Evolutionary conservation across 2,888 invertebrate genomes (phyloP), one percentile per base, ranked within the genome.

Genomic region (Schrankia costaestrigalis): DNA sequence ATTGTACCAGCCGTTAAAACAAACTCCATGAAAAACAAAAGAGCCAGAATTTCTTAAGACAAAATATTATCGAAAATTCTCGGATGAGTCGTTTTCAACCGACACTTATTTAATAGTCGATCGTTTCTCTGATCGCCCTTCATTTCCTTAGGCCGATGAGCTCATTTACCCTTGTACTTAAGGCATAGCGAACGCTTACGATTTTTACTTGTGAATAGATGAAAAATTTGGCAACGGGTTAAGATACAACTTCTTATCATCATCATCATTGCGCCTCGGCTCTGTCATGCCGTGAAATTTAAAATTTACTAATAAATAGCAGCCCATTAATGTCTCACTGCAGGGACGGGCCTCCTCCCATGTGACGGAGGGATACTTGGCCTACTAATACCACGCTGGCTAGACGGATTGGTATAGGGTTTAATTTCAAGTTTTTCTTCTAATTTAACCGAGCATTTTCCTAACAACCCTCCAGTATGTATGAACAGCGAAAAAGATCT

Each of bases 81-180:
- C 32, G 32, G 48, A 57, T 31, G 56, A 48, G 39, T 41, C 53
- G 45, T 42, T 44, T 30, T 35, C 29, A 37, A 35, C 68, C 59
- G 66, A 63, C 71, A 75, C 72, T 74, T 72, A 72, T 70, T 75
- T 75, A 75, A 80, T 77, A 71, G 56, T 58, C 24, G 37, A 76
- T 77, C 81, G 71, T 80, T 80, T 70, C 54, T 56, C 35, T 65
- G 68, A 80, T 76, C 69, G 70, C 67, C 67, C 59, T 69, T 74
- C 75, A 74, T 79, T 79, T 78, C 78, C 72, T 64, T 59, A 43
- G 55, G 52, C 52, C 62, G 71, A 78, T 74, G 74, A 74, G 67
- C 64, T 72, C 76, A 71, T 76, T 78, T 74, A 67, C 69, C 54
- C 60, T 15, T 52, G 52, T 51, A 53, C 45, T 48, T 46, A 49